phyloP scores from a whole-genome alignment of 2,797 vertebrate species.

The Malacoctenus gilli region DNA sequence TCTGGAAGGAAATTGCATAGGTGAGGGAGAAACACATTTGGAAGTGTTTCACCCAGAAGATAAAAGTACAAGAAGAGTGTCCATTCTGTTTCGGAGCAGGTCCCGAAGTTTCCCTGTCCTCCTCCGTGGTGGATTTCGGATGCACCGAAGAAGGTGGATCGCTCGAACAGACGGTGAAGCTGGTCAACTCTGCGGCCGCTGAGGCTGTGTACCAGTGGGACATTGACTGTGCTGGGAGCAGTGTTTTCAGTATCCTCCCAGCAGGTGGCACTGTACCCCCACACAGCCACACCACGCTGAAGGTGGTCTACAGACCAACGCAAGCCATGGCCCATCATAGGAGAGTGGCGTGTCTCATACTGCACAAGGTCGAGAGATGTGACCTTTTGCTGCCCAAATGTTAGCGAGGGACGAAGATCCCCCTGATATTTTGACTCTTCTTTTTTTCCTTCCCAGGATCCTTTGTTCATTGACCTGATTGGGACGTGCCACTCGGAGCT shows the following conservation, averaged over 20 bases:
- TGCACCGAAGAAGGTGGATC: slow-evolving; percentile 79
- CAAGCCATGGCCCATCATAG: slow-evolving; percentile 85
- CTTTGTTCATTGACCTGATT: slow-evolving; percentile 89
- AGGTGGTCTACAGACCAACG: slow-evolving; percentile 82
- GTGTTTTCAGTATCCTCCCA: slow-evolving; percentile 86
- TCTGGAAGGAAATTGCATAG: slow-evolving; percentile 85
- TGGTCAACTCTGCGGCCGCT: slow-evolving; percentile 84
- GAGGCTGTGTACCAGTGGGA: slow-evolving; percentile 88
- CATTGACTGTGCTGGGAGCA: slow-evolving; percentile 83
- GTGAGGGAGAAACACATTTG: no score
- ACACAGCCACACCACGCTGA: slow-evolving; percentile 72
- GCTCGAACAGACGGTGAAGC: slow-evolving; percentile 68
- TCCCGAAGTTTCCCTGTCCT: slow-evolving; percentile 83
- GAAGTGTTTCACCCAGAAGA: no score
- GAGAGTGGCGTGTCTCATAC: slow-evolving; percentile 87
- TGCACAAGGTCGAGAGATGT: slow-evolving; percentile 93
- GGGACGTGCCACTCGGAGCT: slow-evolving; percentile 90
- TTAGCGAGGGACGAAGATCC: not conserved
- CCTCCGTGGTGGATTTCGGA: slow-evolving; percentile 82
- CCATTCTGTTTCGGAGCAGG: slow-evolving; percentile 76
- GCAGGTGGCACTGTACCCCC: slow-evolving; percentile 81
- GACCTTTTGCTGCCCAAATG: no score
- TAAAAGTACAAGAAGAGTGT: no score
- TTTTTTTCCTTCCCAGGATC: slow-evolving; percentile 83
- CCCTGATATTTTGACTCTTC: not conserved